Base-by-base conservation (phyloP, 1,140 invertebrate species). In the Diabrotica undecimpunctata region DNA sequence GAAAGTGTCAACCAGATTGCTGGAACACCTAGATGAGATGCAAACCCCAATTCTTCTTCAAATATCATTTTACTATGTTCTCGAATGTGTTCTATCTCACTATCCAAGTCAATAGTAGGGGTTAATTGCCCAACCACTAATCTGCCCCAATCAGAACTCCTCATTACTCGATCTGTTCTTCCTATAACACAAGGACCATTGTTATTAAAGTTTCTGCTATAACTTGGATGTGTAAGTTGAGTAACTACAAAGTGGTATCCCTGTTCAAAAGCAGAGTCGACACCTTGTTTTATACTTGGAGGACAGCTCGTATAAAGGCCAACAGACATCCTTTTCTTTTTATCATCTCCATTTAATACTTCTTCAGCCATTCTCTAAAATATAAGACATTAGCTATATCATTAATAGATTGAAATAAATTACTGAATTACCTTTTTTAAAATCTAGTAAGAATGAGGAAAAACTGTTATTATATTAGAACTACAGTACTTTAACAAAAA, bases 11-110 rank as follows among this genome's bases (percentile, higher is more conserved):
- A 77, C 75, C 94, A 85, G 10, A 95, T 82, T 36, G 92, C 90
- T 50, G 88, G 85, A 8, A 95, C 81, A 54, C 90, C 87, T 37
- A 97, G 83, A 79, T 97, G 94, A 60, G 86, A 83, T 12, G 91
- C 89, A 77, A 92, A 94, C 2, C 83, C 81, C 6, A 97, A 77
- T 79, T 98, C 95, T 76, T 95, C 89, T 51, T 84, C 81, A 1
- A 98, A 79, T 46, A 86, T 81, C 72, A 89, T 80, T 79, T 92
- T 91, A 67, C 90, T 89, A 67, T 90, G 87, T 70, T 85, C 83
- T 9, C 87, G 80, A n/a, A 90, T 75, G n/a, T 81, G 74, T 51
- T 78, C 74, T 72, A 84, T 75, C 51, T 79, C 76, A 5, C 83
- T 85, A 73, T 90, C 88, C 14, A 87, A 82, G 70, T 86, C 79